Conservation (phyloP, 2,888 invertebrate species). For the Brassicogethes aeneus region DNA sequence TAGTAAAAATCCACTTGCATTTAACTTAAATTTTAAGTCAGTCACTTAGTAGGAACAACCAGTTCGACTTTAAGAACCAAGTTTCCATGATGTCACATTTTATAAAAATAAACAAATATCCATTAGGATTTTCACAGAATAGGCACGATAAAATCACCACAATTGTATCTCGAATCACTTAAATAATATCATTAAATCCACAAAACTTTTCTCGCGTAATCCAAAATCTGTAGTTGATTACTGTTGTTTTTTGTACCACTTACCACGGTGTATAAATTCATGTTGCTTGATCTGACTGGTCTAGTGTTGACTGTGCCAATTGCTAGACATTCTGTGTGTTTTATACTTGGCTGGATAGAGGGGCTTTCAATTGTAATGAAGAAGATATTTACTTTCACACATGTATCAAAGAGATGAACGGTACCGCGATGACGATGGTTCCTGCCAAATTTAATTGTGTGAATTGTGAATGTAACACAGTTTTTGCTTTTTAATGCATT, state of each 20-base stretch:
- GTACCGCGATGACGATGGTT: slow-evolving; percentile 9
- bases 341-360: slow-evolving; percentile 31
- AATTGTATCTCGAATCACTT: not conserved
- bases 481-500: too few relatives aligned
- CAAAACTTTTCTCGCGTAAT: slow-evolving; percentile 24
- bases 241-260: slow-evolving; percentile 25
- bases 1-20: too few relatives aligned
- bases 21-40: not conserved
- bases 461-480: slow-evolving; percentile 10
- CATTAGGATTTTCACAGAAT: too few relatives aligned
- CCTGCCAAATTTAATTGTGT: slow-evolving; percentile 15
- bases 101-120: not conserved
- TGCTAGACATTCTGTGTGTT: slow-evolving; percentile 27
- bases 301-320: slow-evolving; percentile 38
- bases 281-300: slow-evolving; percentile 40
- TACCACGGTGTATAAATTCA: slow-evolving; percentile 43
- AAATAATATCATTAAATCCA: too few relatives aligned
- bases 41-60: not conserved
- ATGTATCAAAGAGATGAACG: slow-evolving; percentile 5
- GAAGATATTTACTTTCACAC: slow-evolving; percentile 29
- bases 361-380: slow-evolving; percentile 30
- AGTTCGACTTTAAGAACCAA: slow-evolving; percentile 8
- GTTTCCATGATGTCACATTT: slow-evolving; percentile 16
- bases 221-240: slow-evolving; percentile 10
- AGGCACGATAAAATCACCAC: not conserved